Conservation (phyloP, 2,113 vertebrate species). For the Dasyornis broadbenti region DNA sequence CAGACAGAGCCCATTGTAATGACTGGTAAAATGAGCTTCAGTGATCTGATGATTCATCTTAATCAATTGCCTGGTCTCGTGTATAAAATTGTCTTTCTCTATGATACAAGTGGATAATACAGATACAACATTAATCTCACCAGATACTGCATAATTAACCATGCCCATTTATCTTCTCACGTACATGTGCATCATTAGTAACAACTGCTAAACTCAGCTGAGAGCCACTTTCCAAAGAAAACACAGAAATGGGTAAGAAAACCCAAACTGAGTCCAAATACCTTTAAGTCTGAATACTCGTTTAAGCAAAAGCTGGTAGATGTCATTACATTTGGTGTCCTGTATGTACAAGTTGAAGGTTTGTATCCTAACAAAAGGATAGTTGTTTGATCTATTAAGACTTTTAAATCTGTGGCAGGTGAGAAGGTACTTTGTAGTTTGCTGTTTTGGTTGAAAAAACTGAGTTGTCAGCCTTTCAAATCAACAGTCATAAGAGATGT, state of each 20-base stretch:
- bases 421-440: not conserved
- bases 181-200: not conserved
- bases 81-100: not conserved
- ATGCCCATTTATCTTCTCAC: not conserved
- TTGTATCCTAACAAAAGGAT: not conserved
- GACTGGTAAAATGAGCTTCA: not conserved
- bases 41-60: not conserved
- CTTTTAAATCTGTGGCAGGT: not conserved
- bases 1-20: not conserved
- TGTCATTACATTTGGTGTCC: not conserved
- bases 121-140: not conserved
- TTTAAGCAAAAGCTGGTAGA: not conserved
- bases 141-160: constrained; percentile 22
- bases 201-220: not conserved
- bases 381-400: not conserved
- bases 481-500: not conserved
- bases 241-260: not conserved
- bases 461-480: not conserved
- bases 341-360: not conserved
- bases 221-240: not conserved
- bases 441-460: not conserved
- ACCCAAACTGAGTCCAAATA: not conserved
- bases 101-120: constrained; percentile 12
- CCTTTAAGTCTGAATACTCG: not conserved
- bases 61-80: not conserved